Conservation (phyloP, 2,113 vertebrate genomes). For the Cromileptes altivelis region DNA sequence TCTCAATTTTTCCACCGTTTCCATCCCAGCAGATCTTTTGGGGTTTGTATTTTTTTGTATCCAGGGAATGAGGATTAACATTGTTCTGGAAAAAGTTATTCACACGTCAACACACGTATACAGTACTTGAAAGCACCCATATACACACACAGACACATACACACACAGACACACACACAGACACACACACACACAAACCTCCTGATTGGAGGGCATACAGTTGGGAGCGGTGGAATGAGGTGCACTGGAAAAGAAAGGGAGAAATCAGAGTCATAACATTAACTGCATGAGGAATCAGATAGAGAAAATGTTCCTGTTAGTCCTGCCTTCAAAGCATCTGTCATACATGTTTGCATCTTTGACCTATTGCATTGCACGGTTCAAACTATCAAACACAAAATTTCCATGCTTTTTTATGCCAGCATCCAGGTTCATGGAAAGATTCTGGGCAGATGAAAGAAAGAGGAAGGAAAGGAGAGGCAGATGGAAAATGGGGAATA, state of each 20-base stretch:
- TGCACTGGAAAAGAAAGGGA: neutral
- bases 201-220: conserved; percentile 2
- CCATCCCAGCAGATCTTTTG: conserved; percentile 13
- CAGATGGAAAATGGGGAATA: conserved; percentile 59
- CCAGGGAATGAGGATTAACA: conserved; percentile 50
- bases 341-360: neutral
- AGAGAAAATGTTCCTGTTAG: neutral
- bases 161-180: no score
- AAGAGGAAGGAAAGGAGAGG: conserved; percentile 10
- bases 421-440: conserved; percentile 16
- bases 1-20: conserved; percentile 40
- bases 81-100: conserved; percentile 64
- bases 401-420: conserved; percentile 45
- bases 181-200: no score
- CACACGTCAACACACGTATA: conserved; percentile 22
- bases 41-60: conserved; percentile 45
- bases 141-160: conserved; percentile 1
- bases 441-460: conserved; percentile 27
- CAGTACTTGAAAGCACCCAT: conserved; percentile 28
- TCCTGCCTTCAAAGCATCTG: conserved; percentile 26
- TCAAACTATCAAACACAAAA: conserved; percentile 18
- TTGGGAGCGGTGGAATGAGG: neutral
- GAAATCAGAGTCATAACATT: conserved; percentile 16
- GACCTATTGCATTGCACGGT: conserved; percentile 3
- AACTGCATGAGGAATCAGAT: neutral